Conservation (phyloP, 2,113 vertebrate genomes). For the Centropristis striata region DNA sequence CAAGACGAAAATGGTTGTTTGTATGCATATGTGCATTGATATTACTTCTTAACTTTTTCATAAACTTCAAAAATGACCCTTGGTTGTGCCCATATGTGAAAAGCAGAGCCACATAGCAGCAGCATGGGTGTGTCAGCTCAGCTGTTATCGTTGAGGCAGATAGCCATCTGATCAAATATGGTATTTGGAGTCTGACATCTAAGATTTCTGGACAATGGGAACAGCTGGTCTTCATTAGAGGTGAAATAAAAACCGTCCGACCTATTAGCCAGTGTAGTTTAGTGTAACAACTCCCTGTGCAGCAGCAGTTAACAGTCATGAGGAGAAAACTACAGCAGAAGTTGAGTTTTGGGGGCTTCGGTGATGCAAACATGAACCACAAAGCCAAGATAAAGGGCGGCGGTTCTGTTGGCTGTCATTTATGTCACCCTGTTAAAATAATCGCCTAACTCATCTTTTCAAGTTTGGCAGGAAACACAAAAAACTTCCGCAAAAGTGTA, state of each 20-base stretch:
- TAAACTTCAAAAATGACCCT: not conserved
- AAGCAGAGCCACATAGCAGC: conserved; percentile 24
- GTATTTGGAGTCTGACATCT: conserved; percentile 4
- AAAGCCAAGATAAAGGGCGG: conserved; percentile 58
- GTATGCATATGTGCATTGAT: not conserved
- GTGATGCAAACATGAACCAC: conserved; percentile 39
- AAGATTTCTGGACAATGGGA: conserved; percentile 10
- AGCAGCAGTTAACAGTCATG: not conserved
- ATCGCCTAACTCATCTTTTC: no score
- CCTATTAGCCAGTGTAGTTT: not conserved
- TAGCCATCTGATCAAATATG: conserved; percentile 37
- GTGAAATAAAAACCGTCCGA: not conserved
- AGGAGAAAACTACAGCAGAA: conserved; percentile 41
- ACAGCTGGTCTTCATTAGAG: not conserved
- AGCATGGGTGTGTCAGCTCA: conserved; percentile 72
- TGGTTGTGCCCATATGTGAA: not conserved
- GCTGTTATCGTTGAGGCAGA: conserved; percentile 35
- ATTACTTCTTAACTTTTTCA: not conserved
- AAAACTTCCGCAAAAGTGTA: no score
- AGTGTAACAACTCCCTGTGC: not conserved
- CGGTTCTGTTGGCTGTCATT: conserved; percentile 54
- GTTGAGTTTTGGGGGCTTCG: conserved; percentile 30
- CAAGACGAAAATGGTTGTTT: not conserved
- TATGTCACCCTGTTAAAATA: no score
- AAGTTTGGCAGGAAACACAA: no score